A percentile compares a stretch with the other conserved stretches of the same genome.
Conservation (phyloP, 1,140 invertebrate genomes). For the Danaus plexippus region DNA sequence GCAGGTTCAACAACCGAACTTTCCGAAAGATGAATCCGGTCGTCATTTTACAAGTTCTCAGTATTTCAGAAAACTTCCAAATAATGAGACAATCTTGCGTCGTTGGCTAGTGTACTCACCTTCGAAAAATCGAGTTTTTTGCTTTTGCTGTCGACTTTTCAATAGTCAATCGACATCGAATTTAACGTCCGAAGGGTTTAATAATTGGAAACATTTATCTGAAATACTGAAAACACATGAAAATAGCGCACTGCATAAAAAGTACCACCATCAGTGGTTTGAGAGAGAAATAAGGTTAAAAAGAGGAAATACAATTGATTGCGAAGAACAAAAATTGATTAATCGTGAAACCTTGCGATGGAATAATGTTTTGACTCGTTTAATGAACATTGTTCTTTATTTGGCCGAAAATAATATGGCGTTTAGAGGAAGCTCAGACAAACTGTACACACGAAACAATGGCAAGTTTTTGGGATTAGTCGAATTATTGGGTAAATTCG, state of each 20-base stretch:
- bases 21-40: no score
- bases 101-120: conserved; percentile 27
- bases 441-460: conserved; percentile 22
- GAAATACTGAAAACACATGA: conserved; percentile 24
- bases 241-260: conserved; percentile 24
- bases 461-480: conserved; percentile 27
- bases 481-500: conserved; percentile 19
- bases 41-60: conserved; percentile 28
- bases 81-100: conserved; percentile 23
- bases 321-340: conserved; percentile 13
- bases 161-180: conserved; percentile 20
- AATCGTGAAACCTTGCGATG: conserved; percentile 16
- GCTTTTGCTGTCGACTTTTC: conserved; percentile 24
- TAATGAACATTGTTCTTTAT: conserved; percentile 14
- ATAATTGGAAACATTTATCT: conserved; percentile 23
- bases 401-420: conserved; percentile 26
- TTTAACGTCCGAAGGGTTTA: conserved; percentile 23
- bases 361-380: conserved; percentile 23
- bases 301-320: conserved; percentile 15
- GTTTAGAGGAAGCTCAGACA: conserved; percentile 23
- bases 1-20: no score
- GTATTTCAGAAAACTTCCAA: conserved; percentile 23
- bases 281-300: conserved; percentile 16
- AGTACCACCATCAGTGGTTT: conserved; percentile 3
- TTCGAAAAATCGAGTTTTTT: conserved; percentile 23